Percentiles rank a stretch among this genome's conserved stretches.
Evolutionary conservation across 2,888 invertebrate species (phyloP).

Genomic region (Chromoteleia sp.): DNA sequence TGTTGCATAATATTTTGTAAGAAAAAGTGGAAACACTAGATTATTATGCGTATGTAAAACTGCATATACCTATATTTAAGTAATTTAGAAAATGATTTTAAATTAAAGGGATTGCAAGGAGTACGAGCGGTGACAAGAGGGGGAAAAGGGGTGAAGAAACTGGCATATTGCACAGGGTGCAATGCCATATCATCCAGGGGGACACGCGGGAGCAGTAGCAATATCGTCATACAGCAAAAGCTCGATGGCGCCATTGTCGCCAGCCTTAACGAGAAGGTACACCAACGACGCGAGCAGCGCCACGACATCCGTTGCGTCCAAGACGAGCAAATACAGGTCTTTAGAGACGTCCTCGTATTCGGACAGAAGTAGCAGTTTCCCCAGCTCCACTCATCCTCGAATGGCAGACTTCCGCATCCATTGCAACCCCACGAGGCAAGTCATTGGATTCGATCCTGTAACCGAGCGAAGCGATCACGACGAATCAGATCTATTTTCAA

Average conservation of each 20-base stretch:
- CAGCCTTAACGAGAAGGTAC: conserved; percentile 76
- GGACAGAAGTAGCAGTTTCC: conserved; percentile 73
- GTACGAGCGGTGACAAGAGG: not conserved
- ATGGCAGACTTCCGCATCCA: conserved; percentile 32
- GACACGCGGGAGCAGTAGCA: conserved; percentile 81
- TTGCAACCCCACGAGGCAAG: conserved; percentile 24
- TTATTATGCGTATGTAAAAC: too few species aligned
- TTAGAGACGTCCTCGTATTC: conserved; percentile 64
- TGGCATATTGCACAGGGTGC: conserved; percentile 70
- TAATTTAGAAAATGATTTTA: not conserved
- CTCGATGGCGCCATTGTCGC: conserved; percentile 81
- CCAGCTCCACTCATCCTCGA: conserved; percentile 57
- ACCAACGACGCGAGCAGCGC: conserved; percentile 75
- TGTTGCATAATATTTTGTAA: too few species aligned
- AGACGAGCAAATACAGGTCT: conserved; percentile 76
- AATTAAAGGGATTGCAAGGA: conserved; percentile 27
- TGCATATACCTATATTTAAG: too few species aligned
- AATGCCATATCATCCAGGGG: conserved; percentile 82
- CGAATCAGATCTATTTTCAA: too few species aligned
- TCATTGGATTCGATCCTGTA: too few species aligned
- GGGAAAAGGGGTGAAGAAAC: conserved; percentile 3
- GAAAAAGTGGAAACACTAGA: too few species aligned
- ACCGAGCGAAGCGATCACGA: too few species aligned
- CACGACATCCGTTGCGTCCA: conserved; percentile 74
- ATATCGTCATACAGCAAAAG: conserved; percentile 79